Base-by-base conservation (phyloP, 53 echinoderm and acorn worm species). In the Crossaster papposus region DNA sequence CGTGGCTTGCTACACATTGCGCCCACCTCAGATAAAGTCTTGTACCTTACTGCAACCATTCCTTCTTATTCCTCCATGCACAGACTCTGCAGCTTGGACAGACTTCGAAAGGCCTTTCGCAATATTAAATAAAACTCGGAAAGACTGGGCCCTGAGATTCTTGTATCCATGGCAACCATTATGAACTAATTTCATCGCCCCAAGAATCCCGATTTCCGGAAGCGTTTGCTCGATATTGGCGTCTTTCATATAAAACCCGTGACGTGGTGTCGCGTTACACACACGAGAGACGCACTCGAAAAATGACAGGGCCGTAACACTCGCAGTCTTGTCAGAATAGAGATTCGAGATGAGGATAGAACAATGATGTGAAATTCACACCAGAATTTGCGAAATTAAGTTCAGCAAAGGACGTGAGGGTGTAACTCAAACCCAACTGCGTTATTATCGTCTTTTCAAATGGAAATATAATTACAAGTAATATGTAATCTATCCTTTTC, bases 301-400 rank as follows among this genome's bases (percentile, higher is more conserved):
- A n/a, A 68, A 68, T 68, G 68, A 4, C 68, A 68, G 3, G 68
- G 28, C 68, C 68, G 28, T 68, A 68, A 18, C 24, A 23, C n/a
- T 15, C 68, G 1, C 68, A 28, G 26, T 28, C 26, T 26, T 23
- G 24, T 68, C 68, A 3, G 28, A 28, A 68, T 68, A 58, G 13
- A 52, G 53, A 64, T 18, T 14, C 20, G n/a, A n/a, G n/a, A 44
- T 1, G 9, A 44, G 44, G 44, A 9, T 5, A 1, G 2, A 44
- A 44, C 5, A 44, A 7, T 44, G 44, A 44, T 64, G 11, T 68
- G 68, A 68, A 68, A 68, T 68, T 68, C 68, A 68, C 68, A 68
- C 68, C 68, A n/a, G 28, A 68, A 68, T 68, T 68, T n/a, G 68
- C 28, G 68, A 26, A 68, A 68, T 68, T 68, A 68, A n/a, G 68